Evolutionary conservation across 1,140 invertebrate species (phyloP).

Genomic region (Leptopilina clavipes): DNA sequence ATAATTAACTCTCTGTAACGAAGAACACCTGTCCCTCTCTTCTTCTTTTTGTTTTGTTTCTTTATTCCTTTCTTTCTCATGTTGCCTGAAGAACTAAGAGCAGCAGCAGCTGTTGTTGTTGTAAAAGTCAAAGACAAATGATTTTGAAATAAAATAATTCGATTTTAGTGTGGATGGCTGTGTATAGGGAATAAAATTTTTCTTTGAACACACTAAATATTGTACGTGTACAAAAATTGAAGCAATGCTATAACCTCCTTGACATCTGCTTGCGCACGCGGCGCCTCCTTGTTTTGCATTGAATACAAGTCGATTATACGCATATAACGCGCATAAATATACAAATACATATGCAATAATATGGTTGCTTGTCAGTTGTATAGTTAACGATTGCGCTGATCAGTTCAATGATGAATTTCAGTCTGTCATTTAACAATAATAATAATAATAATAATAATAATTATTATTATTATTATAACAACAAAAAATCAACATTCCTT

Average conservation of each 20-base stretch:
- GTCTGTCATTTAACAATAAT: neutral
- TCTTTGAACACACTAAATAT: too few relatives aligned
- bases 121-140: too few relatives aligned
- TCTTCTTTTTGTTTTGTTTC: neutral
- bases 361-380: slow-evolving; percentile 12
- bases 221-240: neutral
- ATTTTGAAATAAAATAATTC: too few relatives aligned
- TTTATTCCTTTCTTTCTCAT: neutral
- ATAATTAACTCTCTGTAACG: slow-evolving; percentile 4
- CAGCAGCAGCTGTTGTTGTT: neutral
- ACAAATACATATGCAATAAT: slow-evolving; percentile 50
- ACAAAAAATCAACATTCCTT: too few relatives aligned
- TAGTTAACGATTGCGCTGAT: slow-evolving; percentile 8
- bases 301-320: slow-evolving; percentile 55
- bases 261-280: slow-evolving; percentile 55
- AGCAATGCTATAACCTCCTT: slow-evolving; percentile 54
- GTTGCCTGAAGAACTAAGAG: neutral
- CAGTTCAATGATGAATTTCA: slow-evolving; percentile 18
- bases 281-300: slow-evolving; percentile 57
- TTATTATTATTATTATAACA: too few relatives aligned
- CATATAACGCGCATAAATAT: slow-evolving; percentile 10
- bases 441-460: neutral
- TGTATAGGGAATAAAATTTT: too few relatives aligned
- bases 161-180: too few relatives aligned
- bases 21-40: slow-evolving; percentile 1